Percentiles rank a stretch among this genome's conserved stretches.
These are phyloP conservation scores for Limonius californicus DNA, from an alignment of 1,140 invertebrate genomes.

Conservation along the genomic window DNA sequence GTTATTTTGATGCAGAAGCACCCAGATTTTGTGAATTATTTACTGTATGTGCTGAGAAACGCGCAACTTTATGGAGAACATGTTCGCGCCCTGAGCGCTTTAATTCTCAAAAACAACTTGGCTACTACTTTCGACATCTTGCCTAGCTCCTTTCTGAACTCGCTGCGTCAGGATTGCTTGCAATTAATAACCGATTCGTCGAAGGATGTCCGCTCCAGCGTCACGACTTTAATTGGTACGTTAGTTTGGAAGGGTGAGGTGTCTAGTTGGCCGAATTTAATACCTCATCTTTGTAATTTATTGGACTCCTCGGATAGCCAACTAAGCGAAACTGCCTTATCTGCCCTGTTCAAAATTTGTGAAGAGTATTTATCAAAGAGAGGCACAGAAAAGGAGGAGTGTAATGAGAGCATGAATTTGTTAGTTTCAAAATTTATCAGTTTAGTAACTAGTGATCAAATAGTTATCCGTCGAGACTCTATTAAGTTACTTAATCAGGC, in stretches of 20 bases:
- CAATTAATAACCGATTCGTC: conserved; percentile 40
- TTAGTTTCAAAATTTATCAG: conserved; percentile 27
- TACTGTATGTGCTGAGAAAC: conserved; percentile 40
- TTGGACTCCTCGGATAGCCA: conserved; percentile 28
- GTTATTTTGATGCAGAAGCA: conserved; percentile 38
- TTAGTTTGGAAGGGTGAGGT: conserved; percentile 40
- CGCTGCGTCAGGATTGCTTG: conserved; percentile 39
- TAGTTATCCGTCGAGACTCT: conserved; percentile 16
- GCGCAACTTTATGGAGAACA: conserved; percentile 36
- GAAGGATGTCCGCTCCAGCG: conserved; percentile 39
- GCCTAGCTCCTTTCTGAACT: conserved; percentile 29
- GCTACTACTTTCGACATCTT: conserved; percentile 32
- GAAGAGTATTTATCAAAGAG: conserved; percentile 35
- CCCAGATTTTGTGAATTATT: conserved; percentile 42
- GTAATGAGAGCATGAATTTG: conserved; percentile 20
- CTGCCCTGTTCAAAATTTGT: conserved; percentile 41
- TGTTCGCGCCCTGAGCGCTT: conserved; percentile 39
- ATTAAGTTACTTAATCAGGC: conserved; percentile 38
- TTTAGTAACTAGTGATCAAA: conserved; percentile 20
- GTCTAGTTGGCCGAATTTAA: conserved; percentile 37
- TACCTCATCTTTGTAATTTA: conserved; percentile 36
- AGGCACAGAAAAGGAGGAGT: background rate
- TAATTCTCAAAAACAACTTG: conserved; percentile 44
- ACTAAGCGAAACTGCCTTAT: conserved; percentile 40
- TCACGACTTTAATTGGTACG: conserved; percentile 39